A percentile compares a stretch with the other conserved stretches of the same genome.
Conservation (phyloP, 2,113 vertebrate species). For the Macquaria ambigua region DNA sequence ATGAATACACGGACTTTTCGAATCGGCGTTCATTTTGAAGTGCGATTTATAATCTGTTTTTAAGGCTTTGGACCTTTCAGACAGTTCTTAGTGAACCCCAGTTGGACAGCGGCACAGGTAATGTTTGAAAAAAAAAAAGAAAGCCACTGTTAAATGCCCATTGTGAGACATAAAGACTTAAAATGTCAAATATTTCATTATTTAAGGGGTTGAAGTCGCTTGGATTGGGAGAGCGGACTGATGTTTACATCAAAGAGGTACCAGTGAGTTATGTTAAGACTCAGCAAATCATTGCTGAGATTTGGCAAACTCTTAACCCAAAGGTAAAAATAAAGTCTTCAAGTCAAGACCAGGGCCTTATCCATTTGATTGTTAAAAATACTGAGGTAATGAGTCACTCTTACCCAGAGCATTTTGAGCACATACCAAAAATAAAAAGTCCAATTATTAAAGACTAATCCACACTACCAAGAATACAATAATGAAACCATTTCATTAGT, state of each 20-base stretch:
- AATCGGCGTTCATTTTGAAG: background rate
- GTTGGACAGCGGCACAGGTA: conserved; percentile 92
- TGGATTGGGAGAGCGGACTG: conserved; percentile 79
- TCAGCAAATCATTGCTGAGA: conserved; percentile 77
- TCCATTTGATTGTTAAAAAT: background rate
- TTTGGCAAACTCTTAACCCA: conserved; percentile 87
- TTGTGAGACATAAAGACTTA: background rate
- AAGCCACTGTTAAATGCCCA: background rate
- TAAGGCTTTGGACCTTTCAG: conserved; percentile 88
- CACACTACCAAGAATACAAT: background rate
- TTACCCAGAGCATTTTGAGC: background rate
- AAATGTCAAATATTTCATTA: background rate
- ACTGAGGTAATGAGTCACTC: background rate
- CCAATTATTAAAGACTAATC: background rate
- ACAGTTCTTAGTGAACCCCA: conserved; percentile 88
- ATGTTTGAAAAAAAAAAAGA: background rate
- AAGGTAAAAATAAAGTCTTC: conserved; percentile 79
- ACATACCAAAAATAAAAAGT: background rate
- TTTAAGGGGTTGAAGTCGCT: conserved; percentile 83
- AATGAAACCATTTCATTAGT: background rate
- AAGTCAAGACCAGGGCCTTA: background rate
- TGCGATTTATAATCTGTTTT: background rate
- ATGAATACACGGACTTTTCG: fast-evolving
- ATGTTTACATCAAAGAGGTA: conserved; percentile 81
- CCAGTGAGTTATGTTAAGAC: conserved; percentile 87